These are phyloP conservation scores for Pogonus chalceus DNA, from an alignment of 1,140 invertebrate genomes.

Conservation along the genomic window DNA sequence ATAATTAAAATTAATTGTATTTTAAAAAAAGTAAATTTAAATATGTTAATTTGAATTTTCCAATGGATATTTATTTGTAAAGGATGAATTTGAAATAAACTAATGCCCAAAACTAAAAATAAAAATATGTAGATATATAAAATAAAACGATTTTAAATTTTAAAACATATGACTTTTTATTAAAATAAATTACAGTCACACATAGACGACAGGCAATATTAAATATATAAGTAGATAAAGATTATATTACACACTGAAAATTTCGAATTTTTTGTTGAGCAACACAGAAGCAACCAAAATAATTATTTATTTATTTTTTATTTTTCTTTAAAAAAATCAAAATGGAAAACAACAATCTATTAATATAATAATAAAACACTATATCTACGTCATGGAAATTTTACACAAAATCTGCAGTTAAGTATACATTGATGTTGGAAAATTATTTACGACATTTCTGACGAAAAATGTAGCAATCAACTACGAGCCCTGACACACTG, in stretches of 20 bases:
- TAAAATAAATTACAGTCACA: conserved; percentile 41
- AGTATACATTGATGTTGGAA: background rate
- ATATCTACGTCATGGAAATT: conserved; percentile 4
- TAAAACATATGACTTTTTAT: conserved; percentile 30
- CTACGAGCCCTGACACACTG: background rate
- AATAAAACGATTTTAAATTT: conserved; percentile 8
- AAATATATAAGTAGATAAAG: conserved; percentile 14
- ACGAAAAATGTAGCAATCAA: background rate
- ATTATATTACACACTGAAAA: conserved; percentile 31
- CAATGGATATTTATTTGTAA: background rate
- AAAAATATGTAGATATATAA: background rate
- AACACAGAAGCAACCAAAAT: conserved; percentile 37
- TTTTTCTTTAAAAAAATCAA: conserved; percentile 19
- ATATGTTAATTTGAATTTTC: too few relatives aligned
- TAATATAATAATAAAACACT: conserved; percentile 20
- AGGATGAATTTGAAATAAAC: background rate
- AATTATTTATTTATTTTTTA: background rate
- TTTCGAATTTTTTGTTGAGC: conserved; percentile 27
- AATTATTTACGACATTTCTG: background rate
- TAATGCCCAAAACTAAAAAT: too few relatives aligned
- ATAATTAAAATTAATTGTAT: too few relatives aligned
- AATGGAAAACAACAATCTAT: conserved; percentile 31
- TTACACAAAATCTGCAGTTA: background rate
- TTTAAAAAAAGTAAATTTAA: too few relatives aligned
- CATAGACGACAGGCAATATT: conserved; percentile 28